Evolutionary conservation across 2,113 vertebrate genomes (phyloP).

Genomic region (Pontoporia blainvillei): DNA sequence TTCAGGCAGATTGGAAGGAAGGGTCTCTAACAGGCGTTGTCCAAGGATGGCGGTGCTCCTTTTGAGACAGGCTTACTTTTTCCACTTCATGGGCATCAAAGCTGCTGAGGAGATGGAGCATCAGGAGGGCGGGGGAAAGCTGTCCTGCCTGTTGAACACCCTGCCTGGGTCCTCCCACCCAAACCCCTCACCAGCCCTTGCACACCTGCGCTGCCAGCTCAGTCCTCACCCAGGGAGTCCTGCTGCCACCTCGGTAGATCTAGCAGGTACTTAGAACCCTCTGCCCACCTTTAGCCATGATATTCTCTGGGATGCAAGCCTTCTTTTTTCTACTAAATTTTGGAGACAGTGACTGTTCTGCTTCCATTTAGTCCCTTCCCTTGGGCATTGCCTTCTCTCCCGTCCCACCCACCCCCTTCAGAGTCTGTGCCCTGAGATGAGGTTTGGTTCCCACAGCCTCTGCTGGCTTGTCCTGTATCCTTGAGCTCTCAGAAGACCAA

Average conservation of each 20-base stretch:
- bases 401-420: accelerated
- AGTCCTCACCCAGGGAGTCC: not conserved
- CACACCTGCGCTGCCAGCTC: not conserved
- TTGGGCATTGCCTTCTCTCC: not conserved
- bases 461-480: not conserved
- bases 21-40: not conserved
- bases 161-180: not conserved
- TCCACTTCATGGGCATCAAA: too few species aligned
- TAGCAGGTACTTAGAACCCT: not conserved
- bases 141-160: not conserved
- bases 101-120: not conserved
- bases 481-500: accelerated
- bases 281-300: not conserved
- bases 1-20: not conserved
- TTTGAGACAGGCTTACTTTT: too few species aligned
- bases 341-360: not conserved
- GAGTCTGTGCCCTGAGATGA: not conserved
- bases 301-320: not conserved
- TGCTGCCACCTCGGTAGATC: not conserved
- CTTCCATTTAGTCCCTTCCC: not conserved
- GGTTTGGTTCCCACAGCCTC: not conserved
- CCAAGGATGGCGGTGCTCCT: not conserved
- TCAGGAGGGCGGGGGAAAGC: accelerated
- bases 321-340: not conserved
- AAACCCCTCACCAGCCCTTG: not conserved